Evolutionary conservation across 2,888 invertebrate species (phyloP).

Genomic region (Conomelus anceps): DNA sequence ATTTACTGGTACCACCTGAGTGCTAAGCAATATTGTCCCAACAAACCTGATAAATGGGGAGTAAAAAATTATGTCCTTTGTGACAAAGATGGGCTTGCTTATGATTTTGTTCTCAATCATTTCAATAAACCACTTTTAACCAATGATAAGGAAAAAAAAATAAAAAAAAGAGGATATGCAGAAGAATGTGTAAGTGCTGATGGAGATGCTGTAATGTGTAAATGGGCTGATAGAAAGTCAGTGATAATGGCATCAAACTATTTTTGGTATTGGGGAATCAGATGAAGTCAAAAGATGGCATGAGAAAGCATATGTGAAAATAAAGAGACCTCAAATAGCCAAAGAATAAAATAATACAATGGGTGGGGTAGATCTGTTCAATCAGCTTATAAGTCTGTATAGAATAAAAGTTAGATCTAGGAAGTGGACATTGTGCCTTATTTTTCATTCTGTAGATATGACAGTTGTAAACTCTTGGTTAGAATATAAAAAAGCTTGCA

Average conservation of each 20-base stretch:
- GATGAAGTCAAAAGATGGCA: constrained; percentile 5
- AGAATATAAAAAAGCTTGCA: not conserved
- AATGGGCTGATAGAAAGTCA: constrained; percentile 8
- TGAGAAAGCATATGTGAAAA: not conserved
- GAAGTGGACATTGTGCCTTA: not conserved
- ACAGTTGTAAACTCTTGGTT: not conserved
- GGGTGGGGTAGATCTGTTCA: not conserved
- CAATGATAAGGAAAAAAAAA: constrained; percentile 9
- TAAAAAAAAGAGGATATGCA: constrained; percentile 9
- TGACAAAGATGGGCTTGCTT: too few species aligned
- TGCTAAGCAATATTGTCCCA: constrained; percentile 34
- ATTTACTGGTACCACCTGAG: too few species aligned
- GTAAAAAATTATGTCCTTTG: constrained; percentile 34
- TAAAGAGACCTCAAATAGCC: not conserved
- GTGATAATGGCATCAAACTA: constrained; percentile 17
- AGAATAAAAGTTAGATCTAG: not conserved
- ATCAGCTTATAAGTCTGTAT: not conserved
- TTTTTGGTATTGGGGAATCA: constrained; percentile 11
- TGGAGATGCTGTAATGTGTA: constrained; percentile 10
- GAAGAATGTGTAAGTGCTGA: constrained; percentile 12
- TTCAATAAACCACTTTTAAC: constrained; percentile 11
- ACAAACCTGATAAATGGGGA: constrained; percentile 35
- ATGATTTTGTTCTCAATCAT: too few species aligned
- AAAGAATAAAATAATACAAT: not conserved
- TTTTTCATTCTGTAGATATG: not conserved